phyloP scores from a whole-genome alignment of 2,113 vertebrate genomes.

The Rostratula benghalensis region DNA sequence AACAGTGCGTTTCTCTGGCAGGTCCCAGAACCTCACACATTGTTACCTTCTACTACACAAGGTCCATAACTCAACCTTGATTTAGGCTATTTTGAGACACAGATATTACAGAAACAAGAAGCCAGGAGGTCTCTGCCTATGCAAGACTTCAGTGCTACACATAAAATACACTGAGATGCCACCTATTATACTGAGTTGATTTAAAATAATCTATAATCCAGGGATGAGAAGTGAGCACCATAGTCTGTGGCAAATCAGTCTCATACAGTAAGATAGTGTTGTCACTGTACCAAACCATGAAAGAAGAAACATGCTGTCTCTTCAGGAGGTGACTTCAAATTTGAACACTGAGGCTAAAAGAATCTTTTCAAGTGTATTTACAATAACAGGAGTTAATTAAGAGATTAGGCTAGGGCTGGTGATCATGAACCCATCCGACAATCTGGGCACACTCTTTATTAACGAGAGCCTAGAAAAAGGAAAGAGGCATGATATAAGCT shows the following conservation, averaged over 20 bases:
- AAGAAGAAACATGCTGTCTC: not conserved
- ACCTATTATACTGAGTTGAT: constrained; percentile 34
- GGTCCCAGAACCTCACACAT: not conserved
- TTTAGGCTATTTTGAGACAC: not conserved
- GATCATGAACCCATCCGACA: not conserved
- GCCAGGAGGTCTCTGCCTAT: not conserved
- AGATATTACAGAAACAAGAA: not conserved
- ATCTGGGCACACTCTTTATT: not conserved
- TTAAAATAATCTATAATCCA: constrained; percentile 54
- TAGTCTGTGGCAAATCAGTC: constrained; percentile 31
- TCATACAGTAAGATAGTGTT: constrained; percentile 9
- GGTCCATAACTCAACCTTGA: not conserved
- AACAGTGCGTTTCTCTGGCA: not conserved
- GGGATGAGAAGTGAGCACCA: constrained; percentile 4
- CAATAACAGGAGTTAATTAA: constrained; percentile 56
- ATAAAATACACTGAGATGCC: not conserved
- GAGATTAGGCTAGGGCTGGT: constrained; percentile 9
- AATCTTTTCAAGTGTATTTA: not conserved
- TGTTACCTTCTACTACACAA: not conserved
- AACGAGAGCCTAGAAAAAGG: not conserved
- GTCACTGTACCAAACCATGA: not conserved
- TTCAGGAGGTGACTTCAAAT: not conserved
- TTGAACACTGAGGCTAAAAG: not conserved
- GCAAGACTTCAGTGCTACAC: not conserved
- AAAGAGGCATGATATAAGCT: not conserved